Evolutionary conservation across 2,797 vertebrate genomes (phyloP).

Genomic region (Bryconaethiops microstoma): DNA sequence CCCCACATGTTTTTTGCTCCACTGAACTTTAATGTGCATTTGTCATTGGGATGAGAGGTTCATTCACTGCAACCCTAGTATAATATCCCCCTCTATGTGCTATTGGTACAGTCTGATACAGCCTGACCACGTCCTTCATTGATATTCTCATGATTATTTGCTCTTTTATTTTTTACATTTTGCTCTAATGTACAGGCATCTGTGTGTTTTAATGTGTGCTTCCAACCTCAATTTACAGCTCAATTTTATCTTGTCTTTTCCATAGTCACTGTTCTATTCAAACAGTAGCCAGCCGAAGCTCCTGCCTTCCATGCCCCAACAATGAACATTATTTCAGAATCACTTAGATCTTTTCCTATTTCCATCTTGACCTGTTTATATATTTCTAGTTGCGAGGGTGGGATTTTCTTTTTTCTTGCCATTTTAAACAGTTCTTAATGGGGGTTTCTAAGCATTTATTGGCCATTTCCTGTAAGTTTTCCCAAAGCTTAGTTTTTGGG

Average conservation of each 20-base stretch:
- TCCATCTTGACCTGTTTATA: not conserved
- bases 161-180: too few relatives aligned
- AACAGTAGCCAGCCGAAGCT: too few relatives aligned
- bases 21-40: not conserved
- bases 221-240: too few relatives aligned
- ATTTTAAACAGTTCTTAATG: slow-evolving; percentile 42
- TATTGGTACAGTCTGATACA: not conserved
- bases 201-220: too few relatives aligned
- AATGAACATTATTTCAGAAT: too few relatives aligned
- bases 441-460: slow-evolving; percentile 52
- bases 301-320: too few relatives aligned
- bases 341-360: not conserved
- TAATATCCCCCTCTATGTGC: not conserved
- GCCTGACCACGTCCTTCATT: not conserved
- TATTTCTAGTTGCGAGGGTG: slow-evolving; percentile 31
- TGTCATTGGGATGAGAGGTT: not conserved
- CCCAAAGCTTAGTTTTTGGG: slow-evolving; percentile 44
- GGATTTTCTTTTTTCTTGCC: slow-evolving; percentile 25
- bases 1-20: not conserved
- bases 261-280: too few relatives aligned
- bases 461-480: slow-evolving; percentile 56
- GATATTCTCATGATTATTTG: not conserved
- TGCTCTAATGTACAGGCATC: too few relatives aligned
- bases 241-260: too few relatives aligned
- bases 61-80: not conserved